Evolutionary conservation across 2,797 vertebrate species (phyloP).

Genomic region (Chelidonichthys spinosus): DNA sequence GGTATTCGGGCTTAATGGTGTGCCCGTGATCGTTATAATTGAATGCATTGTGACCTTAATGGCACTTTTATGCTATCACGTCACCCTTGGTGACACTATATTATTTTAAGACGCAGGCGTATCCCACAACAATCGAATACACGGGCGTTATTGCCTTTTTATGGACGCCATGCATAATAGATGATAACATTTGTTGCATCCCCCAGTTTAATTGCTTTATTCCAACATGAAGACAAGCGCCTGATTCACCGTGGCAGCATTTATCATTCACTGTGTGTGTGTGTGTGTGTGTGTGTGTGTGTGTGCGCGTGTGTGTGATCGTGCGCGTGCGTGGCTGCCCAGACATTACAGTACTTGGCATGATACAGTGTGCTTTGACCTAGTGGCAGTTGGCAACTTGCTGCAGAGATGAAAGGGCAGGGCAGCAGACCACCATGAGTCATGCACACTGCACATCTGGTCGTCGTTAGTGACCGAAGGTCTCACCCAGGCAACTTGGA

Average conservation of each 20-base stretch:
- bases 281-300: conserved; percentile 2
- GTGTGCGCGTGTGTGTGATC: too few species aligned
- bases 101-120: neutral
- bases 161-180: neutral
- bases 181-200: conserved; percentile 22
- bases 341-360: neutral
- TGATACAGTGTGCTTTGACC: conserved; percentile 47
- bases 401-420: conserved; percentile 71
- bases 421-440: conserved; percentile 60
- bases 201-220: conserved; percentile 26
- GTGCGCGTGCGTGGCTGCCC: neutral
- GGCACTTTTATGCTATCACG: neutral
- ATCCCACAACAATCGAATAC: neutral
- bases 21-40: neutral
- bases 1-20: neutral
- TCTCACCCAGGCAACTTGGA: conserved; percentile 33
- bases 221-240: neutral
- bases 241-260: neutral
- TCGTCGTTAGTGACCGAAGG: conserved; percentile 49
- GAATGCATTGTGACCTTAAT: neutral
- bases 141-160: neutral
- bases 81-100: neutral
- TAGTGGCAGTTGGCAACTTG: conserved; percentile 59
- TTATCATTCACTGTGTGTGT: neutral
- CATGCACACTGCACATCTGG: conserved; percentile 67